Base-by-base conservation (phyloP, 2,797 vertebrate species). In the Malurus leucopterus region DNA sequence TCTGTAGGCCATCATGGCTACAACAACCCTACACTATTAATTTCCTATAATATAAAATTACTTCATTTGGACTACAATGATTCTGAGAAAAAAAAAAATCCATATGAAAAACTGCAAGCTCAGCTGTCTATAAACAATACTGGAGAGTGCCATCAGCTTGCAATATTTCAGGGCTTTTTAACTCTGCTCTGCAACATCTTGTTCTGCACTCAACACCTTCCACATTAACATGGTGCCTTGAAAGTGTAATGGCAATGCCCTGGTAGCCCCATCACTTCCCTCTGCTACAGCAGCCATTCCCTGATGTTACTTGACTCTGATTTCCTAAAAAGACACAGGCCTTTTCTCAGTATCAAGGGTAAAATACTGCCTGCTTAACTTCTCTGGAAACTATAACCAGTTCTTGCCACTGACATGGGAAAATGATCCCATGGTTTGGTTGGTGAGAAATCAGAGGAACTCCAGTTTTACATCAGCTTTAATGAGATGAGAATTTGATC, bases 221-320 rank as follows among this genome's bases (percentile, higher is more conserved):
- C 57, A 23, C 38, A 20, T 58, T 13, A 36, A 44, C 0, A 0
- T 15, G 38, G 38, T 20, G 22, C 26, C 61, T n/a, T 38, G 13
- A 13, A 23, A 73, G n/a, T 19, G 27, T 15, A 43, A 50, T 13
- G 27, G 38, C 32, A 51, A 6, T 38, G 53, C n/a, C 44, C 13
- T 58, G 19, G 15, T 1, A 50, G 27, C 27, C 44, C 38, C 38
- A 24, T 16, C 6, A 13, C 18, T 11, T 19, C 38, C 51, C 44
- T 57, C 79, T 65, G 44, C 53, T 23, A 5, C 27, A 58, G n/a
- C 51, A 57, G 69, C 43, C 50, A 64, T 21, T 22, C 26, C 21
- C 51, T 57, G 43, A 38, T 58, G 44, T 58, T 5, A n/a, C 61
- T 4, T 6, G 53, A n/a, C 23, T 36, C 61, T 44, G 27, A n/a